Evolutionary conservation across 2,797 vertebrate species (phyloP).

Genomic region (Chaetophractus vellerosus): DNA sequence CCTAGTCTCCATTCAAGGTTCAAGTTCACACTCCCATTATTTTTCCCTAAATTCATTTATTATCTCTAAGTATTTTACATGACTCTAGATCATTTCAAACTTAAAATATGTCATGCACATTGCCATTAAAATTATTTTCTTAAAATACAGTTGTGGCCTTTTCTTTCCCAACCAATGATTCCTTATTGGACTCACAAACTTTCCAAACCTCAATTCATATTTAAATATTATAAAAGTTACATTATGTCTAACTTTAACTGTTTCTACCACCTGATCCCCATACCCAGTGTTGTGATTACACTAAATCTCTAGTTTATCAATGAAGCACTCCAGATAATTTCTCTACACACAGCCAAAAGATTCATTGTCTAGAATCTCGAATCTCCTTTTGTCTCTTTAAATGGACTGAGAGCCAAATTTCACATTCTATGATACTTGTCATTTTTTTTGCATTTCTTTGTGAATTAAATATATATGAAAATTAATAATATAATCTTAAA

Average conservation of each 20-base stretch:
- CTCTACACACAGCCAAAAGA: too few species aligned
- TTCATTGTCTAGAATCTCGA: too few species aligned
- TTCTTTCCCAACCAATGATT: background rate
- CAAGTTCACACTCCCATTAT: background rate
- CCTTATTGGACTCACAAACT: background rate
- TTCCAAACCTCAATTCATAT: background rate
- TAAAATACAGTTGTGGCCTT: background rate
- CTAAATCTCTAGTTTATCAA: background rate
- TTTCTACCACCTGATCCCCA: background rate
- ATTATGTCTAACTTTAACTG: background rate
- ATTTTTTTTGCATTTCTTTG: too few species aligned
- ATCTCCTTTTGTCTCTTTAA: too few species aligned
- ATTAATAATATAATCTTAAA: too few species aligned
- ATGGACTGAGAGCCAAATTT: too few species aligned
- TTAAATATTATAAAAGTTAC: background rate
- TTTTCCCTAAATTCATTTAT: background rate
- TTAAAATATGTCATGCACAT: background rate
- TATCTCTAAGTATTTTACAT: background rate
- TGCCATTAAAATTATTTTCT: background rate
- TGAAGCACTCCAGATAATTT: too few species aligned
- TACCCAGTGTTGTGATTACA: background rate
- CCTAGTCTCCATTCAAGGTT: background rate
- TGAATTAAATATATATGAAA: too few species aligned
- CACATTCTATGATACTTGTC: too few species aligned
- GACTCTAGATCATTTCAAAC: background rate